Percentiles rank a stretch among this genome's conserved stretches.
phyloP scores from a whole-genome alignment of 2,888 invertebrate species.

The Heteropelma amictum region DNA sequence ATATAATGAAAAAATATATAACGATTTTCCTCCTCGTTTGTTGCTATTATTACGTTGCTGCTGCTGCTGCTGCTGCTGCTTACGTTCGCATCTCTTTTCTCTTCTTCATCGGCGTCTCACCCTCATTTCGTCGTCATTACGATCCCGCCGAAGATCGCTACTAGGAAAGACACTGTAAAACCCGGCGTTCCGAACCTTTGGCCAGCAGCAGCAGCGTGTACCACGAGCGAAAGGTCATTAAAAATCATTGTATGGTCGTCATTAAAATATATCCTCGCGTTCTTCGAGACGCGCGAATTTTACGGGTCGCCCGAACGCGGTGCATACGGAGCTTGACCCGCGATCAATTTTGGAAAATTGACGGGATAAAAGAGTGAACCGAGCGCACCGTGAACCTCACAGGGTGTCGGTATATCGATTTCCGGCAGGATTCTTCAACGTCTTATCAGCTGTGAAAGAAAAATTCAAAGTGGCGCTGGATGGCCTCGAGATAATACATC shows the following conservation, averaged over 20 bases:
- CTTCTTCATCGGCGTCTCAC: slow-evolving; percentile 1
- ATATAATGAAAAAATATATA: too few species aligned
- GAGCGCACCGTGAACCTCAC: too few species aligned
- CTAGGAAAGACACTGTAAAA: slow-evolving; percentile 72
- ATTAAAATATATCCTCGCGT: slow-evolving; percentile 56
- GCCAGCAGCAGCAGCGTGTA: too few species aligned
- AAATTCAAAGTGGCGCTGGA: slow-evolving; percentile 34
- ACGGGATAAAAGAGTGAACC: too few species aligned
- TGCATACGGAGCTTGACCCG: slow-evolving; percentile 4
- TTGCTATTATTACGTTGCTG: slow-evolving; percentile 40
- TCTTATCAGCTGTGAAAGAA: slow-evolving; percentile 46
- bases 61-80: slow-evolving; percentile 12
- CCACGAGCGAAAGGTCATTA: slow-evolving; percentile 44
- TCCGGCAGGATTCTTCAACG: slow-evolving; percentile 32
- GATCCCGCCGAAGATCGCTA: slow-evolving; percentile 62
- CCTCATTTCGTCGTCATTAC: slow-evolving; percentile 54
- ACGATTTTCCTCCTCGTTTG: too few species aligned
- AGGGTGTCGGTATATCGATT: not conserved
- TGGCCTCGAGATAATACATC: slow-evolving; percentile 13
- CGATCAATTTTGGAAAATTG: too few species aligned
- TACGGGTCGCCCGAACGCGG: slow-evolving; percentile 18
- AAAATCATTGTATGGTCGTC: slow-evolving; percentile 56
- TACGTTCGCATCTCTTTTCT: slow-evolving; percentile 21
- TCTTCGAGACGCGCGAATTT: slow-evolving; percentile 34
- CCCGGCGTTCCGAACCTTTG: slow-evolving; percentile 61